Percentiles rank a stretch among this genome's conserved stretches.
phyloP scores from a whole-genome alignment of 2,113 vertebrate species.

The Carollia perspicillata region DNA sequence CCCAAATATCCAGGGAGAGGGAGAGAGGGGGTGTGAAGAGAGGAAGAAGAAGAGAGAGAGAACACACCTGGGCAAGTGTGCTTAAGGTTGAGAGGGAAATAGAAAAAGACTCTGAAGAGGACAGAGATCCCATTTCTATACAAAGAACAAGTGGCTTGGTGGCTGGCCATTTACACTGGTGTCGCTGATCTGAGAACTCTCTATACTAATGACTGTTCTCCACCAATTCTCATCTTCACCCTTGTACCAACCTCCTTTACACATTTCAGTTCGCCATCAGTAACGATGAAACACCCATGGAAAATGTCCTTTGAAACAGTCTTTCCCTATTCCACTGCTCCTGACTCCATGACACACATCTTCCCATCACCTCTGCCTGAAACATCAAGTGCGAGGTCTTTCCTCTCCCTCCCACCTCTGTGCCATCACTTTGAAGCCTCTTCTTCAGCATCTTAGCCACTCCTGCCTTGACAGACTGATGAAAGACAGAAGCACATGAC shows the following conservation, averaged over 20 bases:
- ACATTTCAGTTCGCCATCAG: background rate
- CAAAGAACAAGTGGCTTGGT: background rate
- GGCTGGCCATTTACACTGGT: background rate
- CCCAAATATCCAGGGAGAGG: background rate
- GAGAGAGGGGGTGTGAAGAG: too few species aligned
- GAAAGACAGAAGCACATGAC: constrained; percentile 63
- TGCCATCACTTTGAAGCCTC: constrained; percentile 67
- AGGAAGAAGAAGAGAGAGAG: background rate
- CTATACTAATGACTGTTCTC: background rate
- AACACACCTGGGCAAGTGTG: background rate
- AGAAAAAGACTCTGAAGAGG: background rate
- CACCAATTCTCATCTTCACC: background rate
- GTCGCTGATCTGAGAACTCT: background rate
- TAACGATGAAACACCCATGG: background rate
- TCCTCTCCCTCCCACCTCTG: background rate
- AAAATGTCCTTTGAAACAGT: constrained; percentile 30
- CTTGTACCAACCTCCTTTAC: background rate
- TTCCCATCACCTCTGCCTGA: background rate
- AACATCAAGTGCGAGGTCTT: constrained; percentile 55
- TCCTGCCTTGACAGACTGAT: constrained; percentile 7
- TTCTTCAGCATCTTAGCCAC: constrained; percentile 11
- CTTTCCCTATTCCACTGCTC: constrained; percentile 16
- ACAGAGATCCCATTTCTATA: background rate
- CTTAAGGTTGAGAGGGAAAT: background rate
- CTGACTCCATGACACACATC: constrained; percentile 38